Conservation (phyloP, 2,113 vertebrate species). For the Onychorhynchus coronatus region DNA sequence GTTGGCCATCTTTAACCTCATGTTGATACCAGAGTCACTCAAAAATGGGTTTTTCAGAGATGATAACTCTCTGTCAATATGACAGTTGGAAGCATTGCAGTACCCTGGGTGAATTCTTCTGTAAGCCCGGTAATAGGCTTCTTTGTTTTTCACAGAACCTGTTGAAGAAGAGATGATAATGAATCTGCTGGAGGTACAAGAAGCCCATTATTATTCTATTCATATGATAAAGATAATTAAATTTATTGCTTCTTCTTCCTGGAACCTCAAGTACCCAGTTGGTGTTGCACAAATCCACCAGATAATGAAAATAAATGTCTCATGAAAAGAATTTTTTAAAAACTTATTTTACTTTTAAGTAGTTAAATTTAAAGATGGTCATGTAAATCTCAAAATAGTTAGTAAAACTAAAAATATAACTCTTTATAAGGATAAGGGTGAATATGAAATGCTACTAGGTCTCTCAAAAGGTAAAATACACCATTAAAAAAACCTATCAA, state of each 20-base stretch:
- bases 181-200: neutral
- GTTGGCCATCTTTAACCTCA: slow-evolving; percentile 62
- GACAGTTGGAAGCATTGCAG: slow-evolving; percentile 59
- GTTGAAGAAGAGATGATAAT: neutral
- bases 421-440: neutral
- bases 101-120: slow-evolving; percentile 58
- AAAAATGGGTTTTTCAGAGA: slow-evolving; percentile 56
- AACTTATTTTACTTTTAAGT: neutral
- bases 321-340: neutral
- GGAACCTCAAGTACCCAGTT: neutral
- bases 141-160: slow-evolving; percentile 66
- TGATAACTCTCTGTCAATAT: slow-evolving; percentile 54
- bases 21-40: slow-evolving; percentile 42
- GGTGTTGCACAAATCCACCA: neutral
- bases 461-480: neutral
- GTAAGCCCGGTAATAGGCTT: slow-evolving; percentile 53
- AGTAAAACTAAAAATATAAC: neutral
- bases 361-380: neutral
- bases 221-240: neutral
- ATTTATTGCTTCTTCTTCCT: neutral
- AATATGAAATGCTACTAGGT: neutral
- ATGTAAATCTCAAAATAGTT: neutral
- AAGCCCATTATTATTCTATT: neutral
- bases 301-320: neutral
- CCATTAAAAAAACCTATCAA: neutral